Evolutionary conservation across 2,113 vertebrate species (phyloP).

Genomic region (Micronycteris hirsuta): DNA sequence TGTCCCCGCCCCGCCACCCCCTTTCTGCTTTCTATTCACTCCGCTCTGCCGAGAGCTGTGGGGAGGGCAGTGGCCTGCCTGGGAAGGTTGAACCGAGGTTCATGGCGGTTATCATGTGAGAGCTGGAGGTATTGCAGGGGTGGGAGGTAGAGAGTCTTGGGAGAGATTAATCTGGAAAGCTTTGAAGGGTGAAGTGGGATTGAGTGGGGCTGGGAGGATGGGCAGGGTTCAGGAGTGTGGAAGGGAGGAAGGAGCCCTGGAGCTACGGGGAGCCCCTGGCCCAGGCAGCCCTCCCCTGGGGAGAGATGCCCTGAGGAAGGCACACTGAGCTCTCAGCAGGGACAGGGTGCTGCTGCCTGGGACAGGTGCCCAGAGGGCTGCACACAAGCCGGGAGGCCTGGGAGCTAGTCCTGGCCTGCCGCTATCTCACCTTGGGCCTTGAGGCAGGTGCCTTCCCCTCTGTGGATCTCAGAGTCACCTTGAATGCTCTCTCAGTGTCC

Average conservation of each 20-base stretch:
- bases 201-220: neutral
- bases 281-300: neutral
- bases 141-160: accelerated
- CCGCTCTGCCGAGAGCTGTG: neutral
- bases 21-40: neutral
- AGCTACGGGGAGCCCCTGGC: neutral
- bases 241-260: neutral
- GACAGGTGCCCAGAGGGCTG: no score
- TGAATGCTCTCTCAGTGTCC: neutral
- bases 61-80: neutral
- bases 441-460: neutral
- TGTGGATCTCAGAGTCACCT: neutral
- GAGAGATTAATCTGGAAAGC: neutral
- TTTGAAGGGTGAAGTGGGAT: neutral
- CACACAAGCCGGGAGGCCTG: neutral
- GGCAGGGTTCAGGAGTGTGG: neutral
- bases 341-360: neutral
- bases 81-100: neutral
- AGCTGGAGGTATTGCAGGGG: neutral
- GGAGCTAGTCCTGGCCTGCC: neutral
- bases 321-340: neutral
- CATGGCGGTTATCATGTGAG: neutral
- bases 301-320: neutral
- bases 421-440: neutral
- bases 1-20: neutral